Evolutionary conservation across 2,113 vertebrate species (phyloP).

Genomic region (Fregata magnificens): DNA sequence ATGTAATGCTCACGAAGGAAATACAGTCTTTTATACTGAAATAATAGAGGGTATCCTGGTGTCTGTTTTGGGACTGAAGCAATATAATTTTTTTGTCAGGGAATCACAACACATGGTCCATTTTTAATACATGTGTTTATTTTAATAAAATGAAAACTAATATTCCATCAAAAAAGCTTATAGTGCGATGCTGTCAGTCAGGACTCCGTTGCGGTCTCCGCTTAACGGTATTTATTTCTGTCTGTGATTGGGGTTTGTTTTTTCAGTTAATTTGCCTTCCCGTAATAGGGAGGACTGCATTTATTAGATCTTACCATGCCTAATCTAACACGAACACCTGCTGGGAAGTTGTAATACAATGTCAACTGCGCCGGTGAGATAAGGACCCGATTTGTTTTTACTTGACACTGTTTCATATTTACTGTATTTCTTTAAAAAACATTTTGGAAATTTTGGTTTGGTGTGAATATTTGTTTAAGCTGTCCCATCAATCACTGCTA

Average conservation of each 20-base stretch:
- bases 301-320: not conserved
- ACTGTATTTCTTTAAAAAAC: slow-evolving; percentile 1
- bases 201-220: not conserved
- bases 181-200: not conserved
- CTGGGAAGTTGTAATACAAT: slow-evolving; percentile 4
- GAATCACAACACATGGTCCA: not conserved
- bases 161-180: not conserved
- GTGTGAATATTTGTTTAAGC: slow-evolving; percentile 3
- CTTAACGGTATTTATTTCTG: not conserved
- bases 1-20: not conserved
- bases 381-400: slow-evolving; percentile 32
- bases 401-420: slow-evolving; percentile 33
- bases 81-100: not conserved
- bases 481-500: not conserved
- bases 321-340: slow-evolving; percentile 28
- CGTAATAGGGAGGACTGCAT: not conserved
- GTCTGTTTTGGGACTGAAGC: slow-evolving; percentile 5
- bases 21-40: not conserved
- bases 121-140: slow-evolving; percentile 17
- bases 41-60: not conserved
- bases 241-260: slow-evolving; percentile 1
- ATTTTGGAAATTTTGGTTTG: not conserved
- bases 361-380: not conserved
- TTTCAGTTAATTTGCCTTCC: slow-evolving; percentile 37
- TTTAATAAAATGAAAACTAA: not conserved